Evolutionary conservation across 1,140 invertebrate species (phyloP).

Genomic region (Drosophila pachea): DNA sequence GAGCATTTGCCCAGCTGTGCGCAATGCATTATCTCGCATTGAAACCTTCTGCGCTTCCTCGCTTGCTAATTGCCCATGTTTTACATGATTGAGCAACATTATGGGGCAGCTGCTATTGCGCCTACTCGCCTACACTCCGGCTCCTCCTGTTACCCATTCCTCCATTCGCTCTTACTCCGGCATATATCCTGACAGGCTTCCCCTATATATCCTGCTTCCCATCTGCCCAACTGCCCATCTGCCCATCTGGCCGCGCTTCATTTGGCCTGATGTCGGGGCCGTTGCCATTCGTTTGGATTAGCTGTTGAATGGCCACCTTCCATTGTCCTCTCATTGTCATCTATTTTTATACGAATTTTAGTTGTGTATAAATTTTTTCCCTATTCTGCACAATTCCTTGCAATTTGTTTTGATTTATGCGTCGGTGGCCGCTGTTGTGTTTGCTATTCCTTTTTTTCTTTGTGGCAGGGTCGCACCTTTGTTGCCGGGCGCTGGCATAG

Average conservation of each 20-base stretch:
- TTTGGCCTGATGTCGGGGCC: background rate
- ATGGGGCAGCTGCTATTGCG: slow-evolving; percentile 15
- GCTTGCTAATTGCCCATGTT: slow-evolving; percentile 59
- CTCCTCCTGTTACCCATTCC: too few species aligned
- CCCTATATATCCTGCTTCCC: background rate
- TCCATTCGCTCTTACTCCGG: background rate
- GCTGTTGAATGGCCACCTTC: slow-evolving; percentile 22
- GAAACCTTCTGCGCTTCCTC: slow-evolving; percentile 19
- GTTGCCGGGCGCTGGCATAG: slow-evolving; percentile 25
- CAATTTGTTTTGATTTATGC: slow-evolving; percentile 67
- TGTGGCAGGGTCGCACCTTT: background rate
- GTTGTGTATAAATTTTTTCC: slow-evolving; percentile 29
- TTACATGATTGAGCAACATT: slow-evolving; percentile 56
- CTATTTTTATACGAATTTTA: slow-evolving; percentile 43
- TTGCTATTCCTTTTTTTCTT: background rate
- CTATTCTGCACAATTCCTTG: slow-evolving; percentile 38
- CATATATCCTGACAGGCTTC: background rate
- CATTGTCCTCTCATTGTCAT: slow-evolving; percentile 41
- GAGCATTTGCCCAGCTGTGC: background rate
- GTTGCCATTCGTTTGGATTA: slow-evolving; percentile 2
- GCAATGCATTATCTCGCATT: slow-evolving; percentile 44
- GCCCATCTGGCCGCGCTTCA: slow-evolving; percentile 1
- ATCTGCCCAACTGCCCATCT: background rate
- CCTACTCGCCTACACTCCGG: background rate
- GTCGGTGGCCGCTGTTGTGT: slow-evolving; percentile 34